Base-by-base conservation (phyloP, 2,888 invertebrate genomes). In the Acleris literana region DNA sequence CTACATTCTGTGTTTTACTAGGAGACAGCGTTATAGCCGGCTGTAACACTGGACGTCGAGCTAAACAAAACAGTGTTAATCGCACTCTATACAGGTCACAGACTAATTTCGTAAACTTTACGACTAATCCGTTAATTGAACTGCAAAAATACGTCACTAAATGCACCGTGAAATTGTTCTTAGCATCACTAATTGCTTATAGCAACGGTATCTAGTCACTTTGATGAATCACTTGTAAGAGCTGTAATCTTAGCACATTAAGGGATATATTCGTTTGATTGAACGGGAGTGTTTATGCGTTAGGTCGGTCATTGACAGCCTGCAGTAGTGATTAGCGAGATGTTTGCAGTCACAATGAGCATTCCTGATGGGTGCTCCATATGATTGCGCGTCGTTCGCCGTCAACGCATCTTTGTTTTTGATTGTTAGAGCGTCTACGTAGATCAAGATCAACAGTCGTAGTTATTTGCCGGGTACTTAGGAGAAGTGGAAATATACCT, bases 261-360 rank as follows among this genome's bases (percentile, higher is more conserved):
- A 77, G 69, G 72, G 64, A 65, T 62, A 74, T 68, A 69, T 69
- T 74, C 64, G 72, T 62, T 48, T 62, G 70, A 63, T 68, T 63
- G 25, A 22, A 22, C 70, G 55, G 69, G 59, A 70, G 53, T 33
- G 58, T 20, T 20, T 55, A 54, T 54, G 75, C 71, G 70, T 73
- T 76, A 82, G 81, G 77, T 54, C 82, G 84, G 85, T 85, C 87
- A 85, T 84, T 85, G 85, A 87, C 87, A 86, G 85, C 72, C 84
- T 88, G 89, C 83, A 80, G 78, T 82, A 76, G 80, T 82, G 81
- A 88, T 87, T 83, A 88, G 80, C 53, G 59, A 43, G 58, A 59
- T 63, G 59, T 64, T 64, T 58, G 63, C 63, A 61, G 52, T 69
- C 58, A 52, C 64, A 64, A 65, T 71, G 52, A 68, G 62, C 58